These are phyloP conservation scores for Zosterops hypoxanthus DNA, from an alignment of 2,113 vertebrate species.

Conservation along the genomic window DNA sequence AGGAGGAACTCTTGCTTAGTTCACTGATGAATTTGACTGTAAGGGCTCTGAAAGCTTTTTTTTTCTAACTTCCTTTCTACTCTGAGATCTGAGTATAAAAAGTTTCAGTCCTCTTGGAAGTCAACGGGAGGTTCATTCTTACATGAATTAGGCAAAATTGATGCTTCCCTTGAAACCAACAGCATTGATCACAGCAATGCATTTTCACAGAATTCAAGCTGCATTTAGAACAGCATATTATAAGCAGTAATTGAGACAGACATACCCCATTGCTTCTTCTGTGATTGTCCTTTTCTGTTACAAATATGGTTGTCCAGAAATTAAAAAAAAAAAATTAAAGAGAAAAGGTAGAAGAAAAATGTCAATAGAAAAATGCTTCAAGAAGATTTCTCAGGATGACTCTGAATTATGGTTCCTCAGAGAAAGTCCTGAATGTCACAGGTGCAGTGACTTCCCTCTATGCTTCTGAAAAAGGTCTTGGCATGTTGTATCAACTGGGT, in stretches of 20 bases:
- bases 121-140: background rate
- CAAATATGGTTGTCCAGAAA: background rate
- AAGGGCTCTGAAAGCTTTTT: background rate
- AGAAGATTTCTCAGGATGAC: background rate
- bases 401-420: background rate
- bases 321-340: constrained; percentile 11
- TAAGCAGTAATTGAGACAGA: background rate
- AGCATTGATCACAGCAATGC: background rate
- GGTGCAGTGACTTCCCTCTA: background rate
- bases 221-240: background rate
- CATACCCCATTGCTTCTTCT: background rate
- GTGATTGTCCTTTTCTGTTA: background rate
- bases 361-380: background rate
- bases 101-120: background rate
- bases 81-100: background rate
- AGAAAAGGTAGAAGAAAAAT: background rate
- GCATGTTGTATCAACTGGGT: background rate
- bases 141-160: background rate
- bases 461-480: background rate
- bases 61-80: background rate
- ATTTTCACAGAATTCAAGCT: background rate
- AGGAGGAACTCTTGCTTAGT: background rate
- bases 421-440: background rate
- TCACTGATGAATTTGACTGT: background rate
- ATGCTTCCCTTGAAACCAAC: background rate